Evolutionary conservation across 2,797 vertebrate species (phyloP).

Genomic region (Garrulus glandarius): DNA sequence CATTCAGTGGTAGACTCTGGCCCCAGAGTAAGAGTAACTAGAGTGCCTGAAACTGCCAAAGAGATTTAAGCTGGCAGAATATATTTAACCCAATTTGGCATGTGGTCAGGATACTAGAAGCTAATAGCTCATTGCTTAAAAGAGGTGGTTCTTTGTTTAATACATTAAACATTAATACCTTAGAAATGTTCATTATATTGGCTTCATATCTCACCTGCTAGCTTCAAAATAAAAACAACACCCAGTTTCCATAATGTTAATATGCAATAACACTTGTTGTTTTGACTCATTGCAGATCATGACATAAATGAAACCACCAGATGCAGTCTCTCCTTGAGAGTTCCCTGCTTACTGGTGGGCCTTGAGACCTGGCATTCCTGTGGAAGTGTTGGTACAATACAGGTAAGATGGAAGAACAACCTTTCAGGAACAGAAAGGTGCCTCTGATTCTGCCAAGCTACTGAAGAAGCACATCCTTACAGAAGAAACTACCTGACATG

Average conservation of each 20-base stretch:
- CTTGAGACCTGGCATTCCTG: background rate
- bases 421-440: background rate
- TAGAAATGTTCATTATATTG: background rate
- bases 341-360: background rate
- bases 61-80: constrained; percentile 28
- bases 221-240: background rate
- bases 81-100: background rate
- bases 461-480: background rate
- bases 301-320: background rate
- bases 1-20: constrained; percentile 15
- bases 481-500: accelerated
- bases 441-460: background rate
- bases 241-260: background rate
- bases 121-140: background rate
- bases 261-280: background rate
- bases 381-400: background rate
- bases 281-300: background rate
- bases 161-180: background rate
- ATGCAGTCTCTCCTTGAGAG: background rate
- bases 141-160: background rate
- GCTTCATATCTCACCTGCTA: background rate
- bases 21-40: background rate
- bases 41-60: constrained; percentile 22
- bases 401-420: background rate
- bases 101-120: background rate